Percentiles rank a stretch among this genome's conserved stretches.
These are phyloP conservation scores for Theretra japonica DNA, from an alignment of 2,888 invertebrate species.

Conservation along the genomic window DNA sequence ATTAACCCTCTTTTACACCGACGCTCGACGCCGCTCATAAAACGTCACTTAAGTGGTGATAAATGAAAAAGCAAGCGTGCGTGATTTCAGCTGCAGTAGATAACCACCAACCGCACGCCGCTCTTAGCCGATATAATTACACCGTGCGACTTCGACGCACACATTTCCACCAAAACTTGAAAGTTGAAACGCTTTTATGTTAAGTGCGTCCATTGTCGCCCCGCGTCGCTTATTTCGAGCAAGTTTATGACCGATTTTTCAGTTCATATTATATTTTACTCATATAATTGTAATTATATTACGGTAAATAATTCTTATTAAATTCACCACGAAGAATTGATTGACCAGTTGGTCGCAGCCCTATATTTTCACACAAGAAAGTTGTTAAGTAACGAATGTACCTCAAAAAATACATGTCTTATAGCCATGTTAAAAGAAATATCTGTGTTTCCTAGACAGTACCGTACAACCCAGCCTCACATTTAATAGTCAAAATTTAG, in stretches of 20 bases:
- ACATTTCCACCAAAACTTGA: constrained; percentile 24
- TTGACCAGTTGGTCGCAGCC: too few relatives aligned
- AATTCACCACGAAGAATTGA: too few relatives aligned
- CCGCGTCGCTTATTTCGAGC: background rate
- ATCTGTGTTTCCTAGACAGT: background rate
- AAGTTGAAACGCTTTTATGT: constrained; percentile 1
- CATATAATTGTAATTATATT: background rate
- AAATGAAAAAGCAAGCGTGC: constrained; percentile 57
- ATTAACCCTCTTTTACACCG: constrained; percentile 32
- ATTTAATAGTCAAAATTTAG: constrained; percentile 20
- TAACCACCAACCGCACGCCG: constrained; percentile 33
- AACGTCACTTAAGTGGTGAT: constrained; percentile 52
- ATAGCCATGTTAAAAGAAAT: background rate
- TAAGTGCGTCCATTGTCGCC: background rate
- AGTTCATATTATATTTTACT: too few relatives aligned
- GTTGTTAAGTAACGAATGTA: too few relatives aligned
- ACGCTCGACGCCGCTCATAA: constrained; percentile 34
- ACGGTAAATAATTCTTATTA: background rate
- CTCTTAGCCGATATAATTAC: constrained; percentile 23
- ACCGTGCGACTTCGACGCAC: constrained; percentile 20
- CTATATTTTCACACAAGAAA: too few relatives aligned
- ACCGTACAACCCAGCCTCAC: background rate
- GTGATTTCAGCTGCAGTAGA: constrained; percentile 55
- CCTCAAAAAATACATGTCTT: too few relatives aligned
- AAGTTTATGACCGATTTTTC: background rate